A percentile compares a stretch with the other conserved stretches of the same genome.
Evolutionary conservation across 2,888 invertebrate genomes (phyloP).

Genomic region (Ichneumon xanthorius): DNA sequence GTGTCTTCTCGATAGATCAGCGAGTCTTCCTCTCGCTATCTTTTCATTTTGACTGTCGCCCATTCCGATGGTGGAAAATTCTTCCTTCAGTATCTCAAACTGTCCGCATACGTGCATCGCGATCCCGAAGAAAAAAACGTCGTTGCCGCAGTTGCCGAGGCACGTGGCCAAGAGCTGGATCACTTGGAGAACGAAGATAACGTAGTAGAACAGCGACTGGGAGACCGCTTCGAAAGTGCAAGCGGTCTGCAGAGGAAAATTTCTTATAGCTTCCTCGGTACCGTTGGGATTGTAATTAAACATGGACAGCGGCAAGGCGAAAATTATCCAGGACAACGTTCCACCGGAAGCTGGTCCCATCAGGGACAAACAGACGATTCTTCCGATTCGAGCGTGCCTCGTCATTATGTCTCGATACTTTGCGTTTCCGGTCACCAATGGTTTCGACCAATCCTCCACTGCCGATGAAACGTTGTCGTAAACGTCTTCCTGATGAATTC

Average conservation of each 20-base stretch:
- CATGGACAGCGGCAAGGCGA: conserved; percentile 68
- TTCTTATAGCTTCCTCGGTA: conserved; percentile 55
- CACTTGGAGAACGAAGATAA: conserved; percentile 69
- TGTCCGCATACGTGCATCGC: conserved; percentile 81
- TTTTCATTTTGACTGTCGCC: conserved; percentile 28
- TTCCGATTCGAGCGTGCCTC: conserved; percentile 71
- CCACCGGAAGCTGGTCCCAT: conserved; percentile 71
- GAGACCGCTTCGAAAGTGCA: conserved; percentile 64
- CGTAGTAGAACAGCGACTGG: conserved; percentile 60
- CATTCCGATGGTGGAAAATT: conserved; percentile 67
- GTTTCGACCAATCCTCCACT: conserved; percentile 71
- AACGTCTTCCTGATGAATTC: conserved; percentile 70
- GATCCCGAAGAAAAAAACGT: conserved; percentile 78
- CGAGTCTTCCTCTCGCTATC: conserved; percentile 37
- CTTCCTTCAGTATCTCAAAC: conserved; percentile 76
- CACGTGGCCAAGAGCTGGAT: conserved; percentile 69
- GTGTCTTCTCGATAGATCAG: conserved; percentile 64
- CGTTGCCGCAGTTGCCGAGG: conserved; percentile 73
- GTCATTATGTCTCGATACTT: conserved; percentile 69
- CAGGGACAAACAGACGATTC: conserved; percentile 71
- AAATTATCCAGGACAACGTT: conserved; percentile 70
- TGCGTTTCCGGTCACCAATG: conserved; percentile 53
- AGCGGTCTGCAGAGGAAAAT: conserved; percentile 70
- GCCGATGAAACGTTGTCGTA: conserved; percentile 68
- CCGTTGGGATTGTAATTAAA: conserved; percentile 63